phyloP scores from a whole-genome alignment of 2,797 vertebrate species.

The Nasua narica region DNA sequence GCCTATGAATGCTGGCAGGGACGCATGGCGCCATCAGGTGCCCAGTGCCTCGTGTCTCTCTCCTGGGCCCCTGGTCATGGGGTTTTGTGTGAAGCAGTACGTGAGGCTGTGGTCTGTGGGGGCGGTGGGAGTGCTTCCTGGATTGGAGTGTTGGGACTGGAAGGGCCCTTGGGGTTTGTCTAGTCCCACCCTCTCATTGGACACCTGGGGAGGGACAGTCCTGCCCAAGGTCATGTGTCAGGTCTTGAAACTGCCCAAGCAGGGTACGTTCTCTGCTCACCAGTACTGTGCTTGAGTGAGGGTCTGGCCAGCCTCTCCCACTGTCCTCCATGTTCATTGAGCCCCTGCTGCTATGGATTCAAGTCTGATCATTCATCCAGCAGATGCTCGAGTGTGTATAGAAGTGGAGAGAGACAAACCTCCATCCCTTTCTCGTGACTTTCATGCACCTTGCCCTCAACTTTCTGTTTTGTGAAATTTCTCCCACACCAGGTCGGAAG shows the following conservation, averaged over 20 bases:
- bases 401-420: background rate
- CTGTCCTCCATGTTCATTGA: background rate
- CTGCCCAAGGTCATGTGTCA: background rate
- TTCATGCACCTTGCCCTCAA: background rate
- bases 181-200: background rate
- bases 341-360: background rate
- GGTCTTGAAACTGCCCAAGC: background rate
- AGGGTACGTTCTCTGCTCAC: background rate
- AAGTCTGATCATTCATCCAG: background rate
- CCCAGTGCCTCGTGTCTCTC: background rate
- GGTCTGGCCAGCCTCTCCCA: background rate
- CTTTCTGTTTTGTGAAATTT: background rate
- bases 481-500: background rate
- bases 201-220: background rate
- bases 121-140: background rate
- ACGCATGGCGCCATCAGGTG: background rate
- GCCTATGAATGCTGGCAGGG: background rate
- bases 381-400: background rate
- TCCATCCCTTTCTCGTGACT: accelerated
- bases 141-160: background rate
- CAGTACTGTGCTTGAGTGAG: background rate
- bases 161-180: background rate
- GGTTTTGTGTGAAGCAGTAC: background rate
- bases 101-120: background rate
- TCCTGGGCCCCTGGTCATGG: background rate